phyloP scores from a whole-genome alignment of 2,797 vertebrate species.

The Coendou prehensilis region DNA sequence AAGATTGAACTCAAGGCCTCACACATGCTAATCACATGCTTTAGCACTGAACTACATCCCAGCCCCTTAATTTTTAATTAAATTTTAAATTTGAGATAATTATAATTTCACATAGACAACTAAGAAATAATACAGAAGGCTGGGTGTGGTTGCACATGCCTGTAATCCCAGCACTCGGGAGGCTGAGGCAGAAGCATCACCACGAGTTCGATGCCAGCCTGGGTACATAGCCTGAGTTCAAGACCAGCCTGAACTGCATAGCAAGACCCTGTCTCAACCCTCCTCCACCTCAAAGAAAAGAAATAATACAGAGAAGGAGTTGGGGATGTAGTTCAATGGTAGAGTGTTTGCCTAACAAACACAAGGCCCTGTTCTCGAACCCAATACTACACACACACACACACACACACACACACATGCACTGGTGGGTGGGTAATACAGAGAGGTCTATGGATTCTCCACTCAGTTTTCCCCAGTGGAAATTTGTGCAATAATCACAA shows the following conservation, averaged over 20 bases:
- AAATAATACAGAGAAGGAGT: background rate
- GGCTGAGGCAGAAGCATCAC: background rate
- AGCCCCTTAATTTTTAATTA: background rate
- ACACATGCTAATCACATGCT: background rate
- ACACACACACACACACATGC: background rate
- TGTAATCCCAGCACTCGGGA: background rate
- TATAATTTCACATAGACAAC: background rate
- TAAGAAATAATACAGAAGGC: background rate
- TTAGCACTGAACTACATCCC: background rate
- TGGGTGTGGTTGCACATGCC: background rate
- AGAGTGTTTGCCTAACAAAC: background rate
- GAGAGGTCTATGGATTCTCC: background rate
- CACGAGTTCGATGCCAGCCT: background rate
- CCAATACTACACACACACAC: background rate
- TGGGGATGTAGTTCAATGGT: background rate
- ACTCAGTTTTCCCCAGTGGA: background rate
- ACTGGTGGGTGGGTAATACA: background rate
- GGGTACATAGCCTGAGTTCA: background rate
- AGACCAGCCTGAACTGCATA: background rate
- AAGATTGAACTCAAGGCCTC: background rate
- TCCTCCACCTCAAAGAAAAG: background rate
- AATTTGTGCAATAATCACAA: slow-evolving; percentile 12
- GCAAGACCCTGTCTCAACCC: too few species aligned
- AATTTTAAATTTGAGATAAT: background rate
- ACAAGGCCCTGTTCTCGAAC: background rate